phyloP scores from a whole-genome alignment of 2,113 vertebrate species.

The Dipodomys stephensi region DNA sequence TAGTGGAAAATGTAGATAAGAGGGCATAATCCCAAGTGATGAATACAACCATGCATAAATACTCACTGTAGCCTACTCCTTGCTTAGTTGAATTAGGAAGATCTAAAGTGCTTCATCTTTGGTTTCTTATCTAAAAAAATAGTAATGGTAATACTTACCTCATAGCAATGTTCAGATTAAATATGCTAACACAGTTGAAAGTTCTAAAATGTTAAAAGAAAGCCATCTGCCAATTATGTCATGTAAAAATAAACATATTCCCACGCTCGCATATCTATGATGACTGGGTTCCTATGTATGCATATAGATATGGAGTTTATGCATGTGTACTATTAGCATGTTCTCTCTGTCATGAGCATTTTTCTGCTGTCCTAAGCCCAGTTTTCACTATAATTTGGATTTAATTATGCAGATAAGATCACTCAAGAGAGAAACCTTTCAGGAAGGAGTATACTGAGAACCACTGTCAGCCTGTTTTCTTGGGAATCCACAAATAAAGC shows the following conservation, averaged over 20 bases:
- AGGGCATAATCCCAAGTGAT: not conserved
- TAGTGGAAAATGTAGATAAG: not conserved
- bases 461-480: not conserved
- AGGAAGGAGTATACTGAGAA: not conserved
- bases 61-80: not conserved
- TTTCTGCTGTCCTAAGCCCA: not conserved
- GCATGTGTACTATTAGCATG: not conserved
- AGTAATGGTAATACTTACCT: not conserved
- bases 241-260: not conserved
- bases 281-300: not conserved
- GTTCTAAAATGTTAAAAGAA: not conserved
- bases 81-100: not conserved
- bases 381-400: slow-evolving; percentile 43
- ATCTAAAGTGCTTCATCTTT: not conserved
- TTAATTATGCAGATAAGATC: slow-evolving; percentile 32
- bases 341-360: not conserved
- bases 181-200: not conserved
- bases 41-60: not conserved
- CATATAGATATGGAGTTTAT: not conserved
- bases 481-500: not conserved
- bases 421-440: not conserved
- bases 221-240: not conserved
- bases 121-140: slow-evolving; percentile 37
- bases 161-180: not conserved
- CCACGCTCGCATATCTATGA: not conserved